Conservation (phyloP, 2,888 invertebrate genomes). For the Lepidonotus clava region DNA sequence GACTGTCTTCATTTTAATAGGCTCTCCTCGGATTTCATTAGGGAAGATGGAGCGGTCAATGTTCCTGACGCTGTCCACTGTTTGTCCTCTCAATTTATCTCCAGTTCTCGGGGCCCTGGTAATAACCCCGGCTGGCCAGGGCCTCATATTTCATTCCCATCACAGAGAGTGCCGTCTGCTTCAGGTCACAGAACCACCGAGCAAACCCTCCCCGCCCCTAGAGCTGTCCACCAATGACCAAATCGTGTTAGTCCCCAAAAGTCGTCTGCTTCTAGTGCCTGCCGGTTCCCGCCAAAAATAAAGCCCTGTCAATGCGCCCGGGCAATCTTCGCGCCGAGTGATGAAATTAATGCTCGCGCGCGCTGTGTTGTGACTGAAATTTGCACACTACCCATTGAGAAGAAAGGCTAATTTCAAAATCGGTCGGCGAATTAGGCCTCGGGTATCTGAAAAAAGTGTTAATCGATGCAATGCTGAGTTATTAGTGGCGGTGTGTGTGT, state of each 20-base stretch:
- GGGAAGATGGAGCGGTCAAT: neutral
- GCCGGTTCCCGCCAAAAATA: neutral
- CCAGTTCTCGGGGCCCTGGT: neutral
- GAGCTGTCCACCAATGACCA: neutral
- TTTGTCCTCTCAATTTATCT: conserved; percentile 7
- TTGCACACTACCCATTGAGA: neutral
- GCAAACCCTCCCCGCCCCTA: neutral
- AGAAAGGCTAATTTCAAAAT: neutral
- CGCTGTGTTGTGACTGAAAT: neutral
- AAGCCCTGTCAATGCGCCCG: neutral
- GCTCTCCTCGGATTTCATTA: neutral
- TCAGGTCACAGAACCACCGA: neutral
- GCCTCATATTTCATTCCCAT: neutral
- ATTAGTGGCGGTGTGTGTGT: neutral
- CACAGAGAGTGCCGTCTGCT: neutral
- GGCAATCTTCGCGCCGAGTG: neutral
- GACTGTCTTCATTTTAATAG: neutral
- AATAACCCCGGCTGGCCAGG: neutral
- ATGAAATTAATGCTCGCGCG: neutral
- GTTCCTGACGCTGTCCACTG: neutral
- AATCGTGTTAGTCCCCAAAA: neutral
- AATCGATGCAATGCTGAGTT: neutral
- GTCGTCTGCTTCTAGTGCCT: neutral
- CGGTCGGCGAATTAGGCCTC: neutral
- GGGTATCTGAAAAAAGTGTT: neutral